A percentile compares a stretch with the other conserved stretches of the same genome.
Evolutionary conservation across 1,140 invertebrate species (phyloP).

Genomic region (Anadara kagoshimensis): DNA sequence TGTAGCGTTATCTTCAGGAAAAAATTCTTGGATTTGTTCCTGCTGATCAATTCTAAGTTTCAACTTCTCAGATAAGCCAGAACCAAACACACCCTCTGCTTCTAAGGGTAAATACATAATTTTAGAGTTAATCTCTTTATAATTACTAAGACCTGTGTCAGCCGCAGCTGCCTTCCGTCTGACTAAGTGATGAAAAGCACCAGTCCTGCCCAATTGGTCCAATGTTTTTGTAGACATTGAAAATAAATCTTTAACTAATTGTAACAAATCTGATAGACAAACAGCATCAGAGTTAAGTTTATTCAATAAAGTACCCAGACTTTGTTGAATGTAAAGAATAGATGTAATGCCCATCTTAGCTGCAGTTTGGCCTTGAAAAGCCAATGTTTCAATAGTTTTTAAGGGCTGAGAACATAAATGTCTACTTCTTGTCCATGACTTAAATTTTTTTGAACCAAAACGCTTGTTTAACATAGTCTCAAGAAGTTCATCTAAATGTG

Average conservation of each 20-base stretch:
- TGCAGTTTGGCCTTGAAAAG: not conserved
- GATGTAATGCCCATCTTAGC: not conserved
- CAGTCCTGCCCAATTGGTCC: not conserved
- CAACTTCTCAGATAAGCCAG: not conserved
- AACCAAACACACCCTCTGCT: constrained; percentile 1
- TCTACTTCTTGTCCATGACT: not conserved
- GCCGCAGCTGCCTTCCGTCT: not conserved
- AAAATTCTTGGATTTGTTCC: not conserved
- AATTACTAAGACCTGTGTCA: not conserved
- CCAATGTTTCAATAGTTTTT: constrained; percentile 1
- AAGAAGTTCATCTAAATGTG: constrained; percentile 3
- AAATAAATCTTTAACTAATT: constrained; percentile 10
- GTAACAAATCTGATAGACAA: no score
- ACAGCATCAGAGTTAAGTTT: no score
- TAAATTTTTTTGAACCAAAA: not conserved
- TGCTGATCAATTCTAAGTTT: not conserved
- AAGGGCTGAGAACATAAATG: constrained; percentile 1
- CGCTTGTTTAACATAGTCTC: constrained; percentile 5
- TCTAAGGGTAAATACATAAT: not conserved
- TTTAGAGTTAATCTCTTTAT: not conserved
- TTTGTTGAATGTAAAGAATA: constrained; percentile 3
- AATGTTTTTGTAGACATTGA: constrained; percentile 12
- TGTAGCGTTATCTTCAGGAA: not conserved
- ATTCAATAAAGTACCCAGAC: not conserved
- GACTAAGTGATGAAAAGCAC: constrained; percentile 9